phyloP scores from a whole-genome alignment of 2,797 vertebrate species.

The Picus viridis region DNA sequence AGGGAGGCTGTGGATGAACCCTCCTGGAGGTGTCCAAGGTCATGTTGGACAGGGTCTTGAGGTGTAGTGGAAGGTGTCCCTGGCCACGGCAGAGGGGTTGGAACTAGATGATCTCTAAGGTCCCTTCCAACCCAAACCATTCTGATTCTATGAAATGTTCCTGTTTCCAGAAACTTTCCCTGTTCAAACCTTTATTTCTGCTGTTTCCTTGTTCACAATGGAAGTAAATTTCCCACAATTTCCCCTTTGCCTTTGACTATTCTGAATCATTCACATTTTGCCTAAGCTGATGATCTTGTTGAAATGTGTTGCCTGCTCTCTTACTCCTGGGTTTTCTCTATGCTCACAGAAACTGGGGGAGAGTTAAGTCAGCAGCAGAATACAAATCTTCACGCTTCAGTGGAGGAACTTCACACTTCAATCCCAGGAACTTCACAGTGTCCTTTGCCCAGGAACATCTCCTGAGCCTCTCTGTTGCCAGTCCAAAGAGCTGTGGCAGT shows the following conservation, averaged over 20 bases:
- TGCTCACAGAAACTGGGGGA: not conserved
- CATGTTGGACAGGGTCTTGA: no score
- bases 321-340: not conserved
- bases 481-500: not conserved
- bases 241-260: not conserved
- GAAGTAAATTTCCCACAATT: not conserved
- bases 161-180: not conserved
- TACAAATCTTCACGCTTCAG: not conserved
- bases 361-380: not conserved
- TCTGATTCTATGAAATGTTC: not conserved
- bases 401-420: not conserved
- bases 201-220: not conserved
- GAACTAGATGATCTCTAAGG: no score
- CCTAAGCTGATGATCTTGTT: not conserved
- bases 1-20: no score
- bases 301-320: accelerated
- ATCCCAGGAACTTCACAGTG: not conserved
- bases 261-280: not conserved
- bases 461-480: not conserved
- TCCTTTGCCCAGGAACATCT: not conserved
- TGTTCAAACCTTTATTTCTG: not conserved
- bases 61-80: no score
- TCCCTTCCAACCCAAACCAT: no score
- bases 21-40: no score
- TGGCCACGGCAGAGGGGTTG: no score